These are phyloP conservation scores for Pelochelys cantorii DNA, from an alignment of 2,797 vertebrate species.

Conservation along the genomic window DNA sequence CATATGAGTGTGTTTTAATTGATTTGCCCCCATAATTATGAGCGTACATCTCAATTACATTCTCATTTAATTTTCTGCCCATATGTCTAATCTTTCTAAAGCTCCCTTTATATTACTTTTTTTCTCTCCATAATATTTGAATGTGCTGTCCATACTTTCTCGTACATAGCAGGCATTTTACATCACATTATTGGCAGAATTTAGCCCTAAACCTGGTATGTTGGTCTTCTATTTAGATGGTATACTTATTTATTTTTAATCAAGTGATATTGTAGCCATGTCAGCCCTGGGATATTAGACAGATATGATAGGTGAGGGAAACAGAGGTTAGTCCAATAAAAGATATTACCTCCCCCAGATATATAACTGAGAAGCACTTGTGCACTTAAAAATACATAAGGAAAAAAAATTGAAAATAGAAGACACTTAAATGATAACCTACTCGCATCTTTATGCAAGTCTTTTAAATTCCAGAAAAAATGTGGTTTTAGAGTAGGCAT, in stretches of 20 bases:
- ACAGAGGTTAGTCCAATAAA: not conserved
- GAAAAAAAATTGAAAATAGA: not conserved
- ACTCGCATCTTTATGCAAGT: not conserved
- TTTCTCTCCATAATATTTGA: rapidly evolving
- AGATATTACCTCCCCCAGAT: not conserved
- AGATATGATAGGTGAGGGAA: not conserved
- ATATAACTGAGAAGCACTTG: not conserved
- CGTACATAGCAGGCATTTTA: rapidly evolving
- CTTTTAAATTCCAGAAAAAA: conserved; percentile 8
- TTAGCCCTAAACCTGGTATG: rapidly evolving
- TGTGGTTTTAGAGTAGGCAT: not conserved
- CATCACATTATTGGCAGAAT: rapidly evolving
- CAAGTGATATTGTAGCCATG: not conserved
- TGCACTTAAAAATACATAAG: not conserved
- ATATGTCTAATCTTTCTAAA: too few relatives aligned
- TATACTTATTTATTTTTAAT: not conserved
- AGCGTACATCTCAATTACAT: rapidly evolving
- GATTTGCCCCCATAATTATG: rapidly evolving
- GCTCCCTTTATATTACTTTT: not conserved
- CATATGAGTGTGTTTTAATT: rapidly evolving
- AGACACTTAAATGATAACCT: not conserved
- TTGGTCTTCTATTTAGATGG: not conserved
- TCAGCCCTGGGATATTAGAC: not conserved
- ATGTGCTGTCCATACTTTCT: not conserved
- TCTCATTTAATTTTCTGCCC: rapidly evolving